Evolutionary conservation across 1,140 invertebrate species (phyloP).

Genomic region (Hormaphis cornu): DNA sequence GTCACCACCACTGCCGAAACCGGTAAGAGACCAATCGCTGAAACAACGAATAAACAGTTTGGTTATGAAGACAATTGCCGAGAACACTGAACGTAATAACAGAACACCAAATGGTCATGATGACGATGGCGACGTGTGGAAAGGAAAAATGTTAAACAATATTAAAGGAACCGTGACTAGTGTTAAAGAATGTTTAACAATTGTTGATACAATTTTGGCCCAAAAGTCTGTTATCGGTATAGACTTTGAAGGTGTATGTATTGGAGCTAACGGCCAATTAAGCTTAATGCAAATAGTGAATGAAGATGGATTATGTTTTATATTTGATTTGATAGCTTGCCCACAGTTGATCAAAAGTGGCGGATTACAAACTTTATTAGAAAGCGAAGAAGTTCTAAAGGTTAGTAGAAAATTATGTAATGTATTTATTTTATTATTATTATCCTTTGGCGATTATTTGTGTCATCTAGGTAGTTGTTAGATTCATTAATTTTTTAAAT

Average conservation of each 20-base stretch:
- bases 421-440: not conserved
- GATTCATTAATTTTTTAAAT: too few relatives aligned
- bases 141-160: constrained; percentile 66
- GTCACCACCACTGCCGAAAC: constrained; percentile 23
- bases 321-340: constrained; percentile 84
- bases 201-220: constrained; percentile 67
- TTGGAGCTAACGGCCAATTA: constrained; percentile 71
- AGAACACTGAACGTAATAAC: constrained; percentile 60
- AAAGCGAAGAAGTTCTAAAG: constrained; percentile 75
- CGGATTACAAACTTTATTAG: constrained; percentile 68
- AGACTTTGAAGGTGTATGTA: constrained; percentile 85
- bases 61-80: constrained; percentile 77
- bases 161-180: constrained; percentile 66
- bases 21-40: constrained; percentile 54
- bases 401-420: constrained; percentile 44
- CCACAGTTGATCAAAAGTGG: constrained; percentile 67
- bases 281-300: constrained; percentile 81
- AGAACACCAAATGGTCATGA: constrained; percentile 37
- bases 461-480: too few relatives aligned
- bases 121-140: constrained; percentile 61
- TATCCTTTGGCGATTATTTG: too few relatives aligned
- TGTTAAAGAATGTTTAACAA: constrained; percentile 58
- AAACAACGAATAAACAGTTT: constrained; percentile 80
- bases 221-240: constrained; percentile 53
- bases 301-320: constrained; percentile 62